phyloP scores from a whole-genome alignment of 2,113 vertebrate species.

The Saiga tatarica region DNA sequence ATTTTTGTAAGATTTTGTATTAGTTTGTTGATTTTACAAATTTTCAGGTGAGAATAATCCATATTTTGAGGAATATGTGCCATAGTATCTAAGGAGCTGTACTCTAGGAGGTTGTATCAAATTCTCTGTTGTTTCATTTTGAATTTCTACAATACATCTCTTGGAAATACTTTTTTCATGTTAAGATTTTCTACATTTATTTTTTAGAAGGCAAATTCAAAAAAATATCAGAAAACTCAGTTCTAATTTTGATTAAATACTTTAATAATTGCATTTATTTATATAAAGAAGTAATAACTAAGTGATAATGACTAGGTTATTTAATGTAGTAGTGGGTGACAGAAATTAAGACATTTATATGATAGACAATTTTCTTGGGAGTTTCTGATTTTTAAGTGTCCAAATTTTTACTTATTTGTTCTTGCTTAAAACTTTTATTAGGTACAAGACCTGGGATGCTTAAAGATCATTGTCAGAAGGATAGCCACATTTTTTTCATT shows the following conservation, averaged over 20 bases:
- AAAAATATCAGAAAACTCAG: not conserved
- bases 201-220: not conserved
- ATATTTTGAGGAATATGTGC: not conserved
- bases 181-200: not conserved
- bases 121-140: not conserved
- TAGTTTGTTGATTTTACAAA: not conserved
- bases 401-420: not conserved
- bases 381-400: not conserved
- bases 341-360: not conserved
- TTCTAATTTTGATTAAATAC: not conserved
- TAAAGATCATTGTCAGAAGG: not conserved
- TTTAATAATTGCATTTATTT: conserved; percentile 14
- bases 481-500: not conserved
- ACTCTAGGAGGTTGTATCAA: not conserved
- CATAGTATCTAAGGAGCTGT: not conserved
- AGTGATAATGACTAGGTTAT: not conserved
- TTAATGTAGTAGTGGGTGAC: not conserved
- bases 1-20: conserved; percentile 12
- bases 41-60: not conserved
- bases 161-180: not conserved
- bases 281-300: not conserved
- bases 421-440: not conserved
- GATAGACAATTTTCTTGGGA: not conserved
- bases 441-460: not conserved
- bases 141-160: not conserved